Evolutionary conservation across 2,888 invertebrate genomes (phyloP), one percentile per base, ranked within the genome.

Genomic region (Rhogogaster chlorosoma): DNA sequence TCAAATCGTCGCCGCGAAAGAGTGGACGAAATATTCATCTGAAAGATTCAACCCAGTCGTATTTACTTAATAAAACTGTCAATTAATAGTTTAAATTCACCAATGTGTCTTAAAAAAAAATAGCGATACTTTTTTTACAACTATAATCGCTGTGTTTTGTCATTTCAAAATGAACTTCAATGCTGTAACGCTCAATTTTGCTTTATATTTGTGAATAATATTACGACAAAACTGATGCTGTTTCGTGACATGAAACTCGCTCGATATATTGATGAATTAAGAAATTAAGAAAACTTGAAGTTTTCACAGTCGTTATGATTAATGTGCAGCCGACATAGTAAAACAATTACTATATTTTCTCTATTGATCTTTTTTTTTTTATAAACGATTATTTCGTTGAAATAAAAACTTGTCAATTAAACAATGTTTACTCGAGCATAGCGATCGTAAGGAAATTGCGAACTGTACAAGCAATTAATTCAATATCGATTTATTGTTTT

Each of bases 211-310:
- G 53, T 53, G 32, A 12, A 73, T 73, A 42, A 26, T 45, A 22
- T n/a, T 73, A 73, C n/a, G 45, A 45, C 73, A 7, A 42, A 42
- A 22, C 73, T 10, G 42, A 42, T 26, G 12, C 73, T 38, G 7
- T 73, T 73, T 73, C 42, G 73, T 15, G 26, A 22, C 15, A 45
- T 7, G 18, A 18, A 73, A 22, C 26, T 45, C 22, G 42, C 26
- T n/a, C n/a, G 53, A 53, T 53, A 53, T 53, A 73, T 73, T 42
- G 73, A 53, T 45, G 42, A 71, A 71, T 26, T 73, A 12, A 22
- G 4, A 73, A 73, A 73, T 15, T 53, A n/a, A 22, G 18, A 15
- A 4, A 42, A 38, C 22, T n/a, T 12, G 38, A 42, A 38, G 26
- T 26, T n/a, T 42, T 26, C 38, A 22, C 36, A 36, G 42, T 73